Evolutionary conservation across 2,888 invertebrate species (phyloP).

Genomic region (Hypolimnas misippus): DNA sequence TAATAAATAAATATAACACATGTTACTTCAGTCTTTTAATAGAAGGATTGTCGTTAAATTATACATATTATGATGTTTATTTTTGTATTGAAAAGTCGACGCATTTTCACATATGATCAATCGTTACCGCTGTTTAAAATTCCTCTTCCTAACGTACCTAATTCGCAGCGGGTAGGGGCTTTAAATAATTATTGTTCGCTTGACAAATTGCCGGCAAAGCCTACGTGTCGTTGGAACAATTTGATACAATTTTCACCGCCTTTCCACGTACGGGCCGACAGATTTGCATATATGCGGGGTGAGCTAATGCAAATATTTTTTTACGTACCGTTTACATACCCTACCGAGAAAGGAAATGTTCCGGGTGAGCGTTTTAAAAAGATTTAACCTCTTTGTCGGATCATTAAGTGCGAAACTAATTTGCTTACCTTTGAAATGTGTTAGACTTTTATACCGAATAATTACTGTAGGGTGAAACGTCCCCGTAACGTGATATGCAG

Average conservation of each 20-base stretch:
- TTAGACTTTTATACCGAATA: constrained; percentile 77
- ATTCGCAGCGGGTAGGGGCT: constrained; percentile 61
- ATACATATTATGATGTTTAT: no score
- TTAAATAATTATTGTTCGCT: constrained; percentile 78
- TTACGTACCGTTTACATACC: constrained; percentile 75
- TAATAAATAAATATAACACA: no score
- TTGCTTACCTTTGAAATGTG: constrained; percentile 84
- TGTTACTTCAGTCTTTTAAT: no score
- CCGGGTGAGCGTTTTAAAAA: constrained; percentile 73
- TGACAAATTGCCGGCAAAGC: constrained; percentile 80
- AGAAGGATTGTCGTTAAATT: no score
- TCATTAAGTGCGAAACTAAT: constrained; percentile 84
- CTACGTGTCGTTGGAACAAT: constrained; percentile 78
- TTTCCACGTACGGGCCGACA: constrained; percentile 71
- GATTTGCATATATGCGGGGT: constrained; percentile 79
- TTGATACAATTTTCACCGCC: constrained; percentile 82
- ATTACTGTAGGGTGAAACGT: constrained; percentile 71
- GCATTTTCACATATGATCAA: constrained; percentile 9
- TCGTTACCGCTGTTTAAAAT: constrained; percentile 40
- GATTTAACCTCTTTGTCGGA: constrained; percentile 84
- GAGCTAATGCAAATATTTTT: constrained; percentile 82
- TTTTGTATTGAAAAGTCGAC: no score
- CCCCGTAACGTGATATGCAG: constrained; percentile 78
- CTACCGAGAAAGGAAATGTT: constrained; percentile 76
- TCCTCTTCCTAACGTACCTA: constrained; percentile 48